phyloP scores from a whole-genome alignment of 2,113 vertebrate species.

The Phycodurus eques region DNA sequence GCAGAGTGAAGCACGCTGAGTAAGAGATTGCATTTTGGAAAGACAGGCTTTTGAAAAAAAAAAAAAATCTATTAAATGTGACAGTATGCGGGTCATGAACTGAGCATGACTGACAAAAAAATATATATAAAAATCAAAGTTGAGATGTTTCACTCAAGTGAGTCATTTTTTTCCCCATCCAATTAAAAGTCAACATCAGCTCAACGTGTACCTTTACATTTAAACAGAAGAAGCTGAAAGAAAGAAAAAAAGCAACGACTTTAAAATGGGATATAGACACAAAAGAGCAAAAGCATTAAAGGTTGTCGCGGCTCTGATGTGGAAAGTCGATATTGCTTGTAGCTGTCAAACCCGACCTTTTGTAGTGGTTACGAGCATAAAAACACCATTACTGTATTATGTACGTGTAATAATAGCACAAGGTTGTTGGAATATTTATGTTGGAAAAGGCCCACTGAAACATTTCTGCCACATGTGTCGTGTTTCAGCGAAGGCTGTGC shows the following conservation, averaged over 20 bases:
- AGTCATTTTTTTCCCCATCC: neutral
- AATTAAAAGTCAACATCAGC: slow-evolving; percentile 7
- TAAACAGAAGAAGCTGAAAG: neutral
- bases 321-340: neutral
- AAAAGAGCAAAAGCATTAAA: neutral
- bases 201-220: neutral
- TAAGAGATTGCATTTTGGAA: slow-evolving; percentile 20
- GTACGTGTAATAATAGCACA: neutral
- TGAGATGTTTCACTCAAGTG: neutral
- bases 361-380: neutral
- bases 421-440: neutral
- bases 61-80: slow-evolving; percentile 18
- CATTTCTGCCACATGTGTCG: neutral
- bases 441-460: neutral
- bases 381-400: neutral
- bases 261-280: neutral
- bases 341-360: neutral
- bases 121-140: neutral
- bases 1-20: slow-evolving; percentile 9
- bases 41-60: slow-evolving; percentile 5
- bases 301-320: neutral
- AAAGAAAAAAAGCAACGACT: neutral
- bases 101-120: neutral
- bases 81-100: slow-evolving; percentile 6
- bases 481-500: neutral